A percentile compares a stretch with the other conserved stretches of the same genome.
These are phyloP conservation scores for Pseudomyrmex cubaensis DNA, from an alignment of 1,140 invertebrate genomes.

Conservation along the genomic window DNA sequence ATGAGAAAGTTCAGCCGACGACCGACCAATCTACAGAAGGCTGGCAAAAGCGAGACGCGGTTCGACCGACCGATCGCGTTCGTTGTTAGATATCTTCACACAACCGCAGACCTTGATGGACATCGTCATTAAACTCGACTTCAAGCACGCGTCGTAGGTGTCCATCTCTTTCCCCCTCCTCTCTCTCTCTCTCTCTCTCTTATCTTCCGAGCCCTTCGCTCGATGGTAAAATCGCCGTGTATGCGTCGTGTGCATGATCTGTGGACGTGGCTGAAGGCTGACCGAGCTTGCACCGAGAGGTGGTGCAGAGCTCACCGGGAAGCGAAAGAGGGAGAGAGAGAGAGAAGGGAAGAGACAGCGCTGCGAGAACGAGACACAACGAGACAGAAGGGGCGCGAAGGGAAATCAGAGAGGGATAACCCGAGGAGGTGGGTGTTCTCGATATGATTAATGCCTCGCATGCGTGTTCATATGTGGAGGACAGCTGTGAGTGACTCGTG, in stretches of 20 bases:
- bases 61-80: neutral
- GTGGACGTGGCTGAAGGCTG: conserved; percentile 40
- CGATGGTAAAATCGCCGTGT: conserved; percentile 9
- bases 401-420: conserved; percentile 5
- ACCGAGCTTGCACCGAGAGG: conserved; percentile 47
- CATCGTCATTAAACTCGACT: conserved; percentile 76
- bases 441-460: conserved; percentile 78
- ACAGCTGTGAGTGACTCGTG: conserved; percentile 78
- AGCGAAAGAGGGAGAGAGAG: conserved; percentile 9
- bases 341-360: conserved; percentile 5
- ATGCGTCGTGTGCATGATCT: conserved; percentile 66
- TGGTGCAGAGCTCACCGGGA: conserved; percentile 34
- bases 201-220: conserved; percentile 15
- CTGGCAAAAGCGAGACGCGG: conserved; percentile 49
- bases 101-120: conserved; percentile 73
- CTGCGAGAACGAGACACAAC: neutral
- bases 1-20: conserved; percentile 38
- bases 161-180: neutral
- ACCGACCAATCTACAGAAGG: conserved; percentile 49
- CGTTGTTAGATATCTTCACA: conserved; percentile 20
- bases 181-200: neutral
- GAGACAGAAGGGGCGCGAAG: neutral
- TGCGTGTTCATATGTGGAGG: conserved; percentile 73
- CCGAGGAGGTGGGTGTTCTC: conserved; percentile 69
- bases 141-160: conserved; percentile 55